These are phyloP conservation scores for Scleropages formosus DNA, from an alignment of 2,797 vertebrate species.

Conservation along the genomic window DNA sequence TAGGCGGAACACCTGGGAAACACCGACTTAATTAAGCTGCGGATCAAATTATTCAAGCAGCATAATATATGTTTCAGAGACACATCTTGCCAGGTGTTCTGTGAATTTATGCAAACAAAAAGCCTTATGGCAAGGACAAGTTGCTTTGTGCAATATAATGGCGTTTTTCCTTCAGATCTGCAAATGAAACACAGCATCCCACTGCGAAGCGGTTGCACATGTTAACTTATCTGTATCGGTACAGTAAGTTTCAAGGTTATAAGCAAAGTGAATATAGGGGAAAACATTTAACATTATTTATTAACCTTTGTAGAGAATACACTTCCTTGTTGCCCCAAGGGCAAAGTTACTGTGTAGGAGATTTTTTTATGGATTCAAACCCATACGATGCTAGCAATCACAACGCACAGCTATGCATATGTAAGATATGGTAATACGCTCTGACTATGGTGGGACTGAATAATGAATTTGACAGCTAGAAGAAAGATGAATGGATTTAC, in stretches of 20 bases:
- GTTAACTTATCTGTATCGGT: background rate
- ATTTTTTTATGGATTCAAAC: background rate
- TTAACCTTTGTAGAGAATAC: slow-evolving; percentile 8
- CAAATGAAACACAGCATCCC: background rate
- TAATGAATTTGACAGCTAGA: slow-evolving; percentile 15
- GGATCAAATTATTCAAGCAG: background rate
- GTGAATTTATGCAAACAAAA: slow-evolving; percentile 13
- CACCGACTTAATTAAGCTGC: slow-evolving; percentile 14
- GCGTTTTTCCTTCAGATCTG: background rate
- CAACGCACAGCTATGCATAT: slow-evolving; percentile 26
- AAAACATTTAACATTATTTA: slow-evolving; percentile 6
- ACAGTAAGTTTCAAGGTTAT: slow-evolving; percentile 5
- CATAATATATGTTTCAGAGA: slow-evolving; percentile 16
- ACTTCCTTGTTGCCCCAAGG: slow-evolving; percentile 15
- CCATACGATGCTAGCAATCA: slow-evolving; percentile 1
- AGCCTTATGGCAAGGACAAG: background rate
- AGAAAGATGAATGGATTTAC: slow-evolving; percentile 15
- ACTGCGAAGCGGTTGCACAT: slow-evolving; percentile 6
- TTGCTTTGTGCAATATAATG: background rate
- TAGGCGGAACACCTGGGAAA: background rate
- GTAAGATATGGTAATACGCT: slow-evolving; percentile 20
- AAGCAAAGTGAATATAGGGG: background rate
- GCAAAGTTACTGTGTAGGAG: background rate
- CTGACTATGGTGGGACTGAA: slow-evolving; percentile 13
- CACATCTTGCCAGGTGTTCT: slow-evolving; percentile 3